phyloP scores from a whole-genome alignment of 2,797 vertebrate species.

The Falco naumanni region DNA sequence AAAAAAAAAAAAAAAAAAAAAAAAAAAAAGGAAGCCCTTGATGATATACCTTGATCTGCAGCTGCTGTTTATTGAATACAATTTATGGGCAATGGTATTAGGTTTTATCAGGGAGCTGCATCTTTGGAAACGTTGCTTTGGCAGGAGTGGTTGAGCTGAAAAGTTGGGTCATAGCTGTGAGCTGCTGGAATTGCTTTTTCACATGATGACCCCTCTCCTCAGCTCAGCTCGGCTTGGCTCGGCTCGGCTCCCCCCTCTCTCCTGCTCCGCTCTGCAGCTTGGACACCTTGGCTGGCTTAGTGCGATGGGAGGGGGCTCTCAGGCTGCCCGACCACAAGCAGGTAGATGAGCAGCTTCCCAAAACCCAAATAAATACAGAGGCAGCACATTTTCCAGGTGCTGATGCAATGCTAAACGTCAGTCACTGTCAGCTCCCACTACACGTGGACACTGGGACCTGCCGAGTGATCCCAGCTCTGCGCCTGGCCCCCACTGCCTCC shows the following conservation, averaged over 20 bases:
- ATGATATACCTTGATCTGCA: slow-evolving; percentile 71
- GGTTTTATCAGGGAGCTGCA: slow-evolving; percentile 72
- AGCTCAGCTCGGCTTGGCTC: background rate
- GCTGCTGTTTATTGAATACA: slow-evolving; percentile 72
- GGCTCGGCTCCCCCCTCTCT: background rate
- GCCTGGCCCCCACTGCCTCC: background rate
- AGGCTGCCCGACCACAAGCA: background rate
- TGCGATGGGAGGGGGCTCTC: background rate
- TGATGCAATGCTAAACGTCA: background rate
- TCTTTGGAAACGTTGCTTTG: slow-evolving; percentile 59
- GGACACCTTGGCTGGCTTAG: background rate
- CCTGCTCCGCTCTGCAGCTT: background rate
- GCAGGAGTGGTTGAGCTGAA: slow-evolving; percentile 39
- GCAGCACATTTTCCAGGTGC: background rate
- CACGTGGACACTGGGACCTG: accelerated
- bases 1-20: slow-evolving; percentile 5
- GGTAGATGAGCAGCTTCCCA: background rate
- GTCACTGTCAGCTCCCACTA: background rate
- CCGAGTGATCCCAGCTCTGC: background rate
- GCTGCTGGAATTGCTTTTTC: slow-evolving; percentile 24
- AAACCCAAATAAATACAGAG: background rate
- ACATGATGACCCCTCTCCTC: background rate
- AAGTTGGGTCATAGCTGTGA: slow-evolving; percentile 20
- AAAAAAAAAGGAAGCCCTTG: slow-evolving; percentile 48
- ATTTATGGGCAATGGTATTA: slow-evolving; percentile 68